Percentiles rank a stretch among this genome's conserved stretches.
phyloP scores from a whole-genome alignment of 1,140 invertebrate genomes.

The Bombus superbus region DNA sequence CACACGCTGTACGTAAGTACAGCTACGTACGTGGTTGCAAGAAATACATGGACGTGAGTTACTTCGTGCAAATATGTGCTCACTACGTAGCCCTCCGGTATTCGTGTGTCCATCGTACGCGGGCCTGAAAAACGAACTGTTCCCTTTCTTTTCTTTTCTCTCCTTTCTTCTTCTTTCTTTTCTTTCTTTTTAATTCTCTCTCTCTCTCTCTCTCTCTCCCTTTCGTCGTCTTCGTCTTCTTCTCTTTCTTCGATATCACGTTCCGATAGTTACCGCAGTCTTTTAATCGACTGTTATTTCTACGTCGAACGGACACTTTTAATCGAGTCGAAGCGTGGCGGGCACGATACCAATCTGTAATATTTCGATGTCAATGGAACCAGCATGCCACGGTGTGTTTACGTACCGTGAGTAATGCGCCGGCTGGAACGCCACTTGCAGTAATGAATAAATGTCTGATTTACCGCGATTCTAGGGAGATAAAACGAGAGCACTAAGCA shows the following conservation, averaged over 20 bases:
- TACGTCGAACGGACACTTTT: conserved; percentile 23
- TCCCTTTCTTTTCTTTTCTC: not conserved
- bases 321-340: conserved; percentile 7
- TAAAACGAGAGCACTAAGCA: not conserved
- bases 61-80: conserved; percentile 52
- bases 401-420: conserved; percentile 5
- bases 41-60: conserved; percentile 60
- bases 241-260: conserved; percentile 22
- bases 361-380: conserved; percentile 4
- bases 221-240: not conserved
- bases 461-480: not conserved
- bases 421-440: not conserved
- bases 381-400: not conserved
- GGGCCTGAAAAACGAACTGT: not conserved
- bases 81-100: conserved; percentile 11
- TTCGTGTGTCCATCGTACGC: conserved; percentile 42
- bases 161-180: not conserved
- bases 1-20: conserved; percentile 64
- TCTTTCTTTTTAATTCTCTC: no score
- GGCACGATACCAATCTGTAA: not conserved
- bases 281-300: conserved; percentile 43
- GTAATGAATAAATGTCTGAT: conserved; percentile 11
- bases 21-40: conserved; percentile 62
- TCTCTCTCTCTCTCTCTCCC: not conserved
- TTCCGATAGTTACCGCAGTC: conserved; percentile 10